These are phyloP conservation scores for Melanotaenia duboulayi DNA, from an alignment of 2,113 vertebrate genomes.

Conservation along the genomic window DNA sequence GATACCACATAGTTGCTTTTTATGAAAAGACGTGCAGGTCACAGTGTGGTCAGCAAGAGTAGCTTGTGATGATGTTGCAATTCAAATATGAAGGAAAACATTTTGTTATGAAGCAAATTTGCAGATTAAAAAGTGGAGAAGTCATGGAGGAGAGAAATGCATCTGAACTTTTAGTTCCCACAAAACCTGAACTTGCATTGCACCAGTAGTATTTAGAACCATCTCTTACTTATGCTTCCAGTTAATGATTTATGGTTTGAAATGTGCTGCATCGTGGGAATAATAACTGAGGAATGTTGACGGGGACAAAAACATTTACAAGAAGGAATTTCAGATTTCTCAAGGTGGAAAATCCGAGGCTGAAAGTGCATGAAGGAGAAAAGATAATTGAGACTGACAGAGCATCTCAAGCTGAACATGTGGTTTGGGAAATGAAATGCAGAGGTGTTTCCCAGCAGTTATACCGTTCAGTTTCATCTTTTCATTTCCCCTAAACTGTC, in stretches of 20 bases:
- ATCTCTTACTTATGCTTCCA: conserved; percentile 36
- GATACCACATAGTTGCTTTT: conserved; percentile 8
- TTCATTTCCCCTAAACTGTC: conserved; percentile 11
- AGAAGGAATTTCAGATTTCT: conserved; percentile 45
- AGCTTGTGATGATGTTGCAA: conserved; percentile 4
- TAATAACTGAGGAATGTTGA: conserved; percentile 52
- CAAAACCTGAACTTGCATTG: conserved; percentile 64
- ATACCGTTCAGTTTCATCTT: too few relatives aligned
- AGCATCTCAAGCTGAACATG: conserved; percentile 29
- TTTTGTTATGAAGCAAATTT: conserved; percentile 37
- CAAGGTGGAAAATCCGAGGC: conserved; percentile 18
- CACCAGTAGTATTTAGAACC: conserved; percentile 49
- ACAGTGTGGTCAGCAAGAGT: conserved; percentile 25
- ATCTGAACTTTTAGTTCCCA: conserved; percentile 44
- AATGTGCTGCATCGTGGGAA: conserved; percentile 60
- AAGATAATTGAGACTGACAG: conserved; percentile 24
- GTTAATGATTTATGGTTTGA: conserved; percentile 66
- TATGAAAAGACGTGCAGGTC: conserved; percentile 23
- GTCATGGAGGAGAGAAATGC: conserved; percentile 48
- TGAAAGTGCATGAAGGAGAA: conserved; percentile 27
- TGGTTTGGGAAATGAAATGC: conserved; percentile 30
- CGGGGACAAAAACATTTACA: conserved; percentile 44
- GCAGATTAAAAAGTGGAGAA: conserved; percentile 26
- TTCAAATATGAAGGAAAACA: conserved; percentile 17
- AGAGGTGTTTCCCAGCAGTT: conserved; percentile 27